These are phyloP conservation scores for Pseudanteris insignis DNA, from an alignment of 2,888 invertebrate genomes.

Conservation along the genomic window DNA sequence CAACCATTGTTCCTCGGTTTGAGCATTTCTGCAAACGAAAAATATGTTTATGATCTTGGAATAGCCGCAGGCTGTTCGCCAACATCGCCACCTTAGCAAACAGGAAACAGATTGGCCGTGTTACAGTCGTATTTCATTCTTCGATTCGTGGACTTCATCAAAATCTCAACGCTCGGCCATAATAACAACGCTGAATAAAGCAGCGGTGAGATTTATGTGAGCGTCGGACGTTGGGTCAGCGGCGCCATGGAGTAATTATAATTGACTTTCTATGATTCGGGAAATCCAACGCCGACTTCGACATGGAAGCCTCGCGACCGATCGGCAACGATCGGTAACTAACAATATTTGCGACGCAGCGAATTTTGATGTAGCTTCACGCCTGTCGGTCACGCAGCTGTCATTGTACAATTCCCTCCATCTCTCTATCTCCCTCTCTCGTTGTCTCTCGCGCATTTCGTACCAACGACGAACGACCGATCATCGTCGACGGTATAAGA, in stretches of 20 bases:
- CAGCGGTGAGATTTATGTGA: constrained; percentile 44
- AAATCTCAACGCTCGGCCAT: constrained; percentile 53
- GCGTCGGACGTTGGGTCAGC: constrained; percentile 29
- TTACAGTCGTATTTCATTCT: constrained; percentile 28
- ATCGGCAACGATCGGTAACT: no score
- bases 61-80: constrained; percentile 21
- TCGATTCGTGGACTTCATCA: constrained; percentile 59
- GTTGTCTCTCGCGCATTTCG: no score
- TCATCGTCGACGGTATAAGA: no score
- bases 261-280: constrained; percentile 39
- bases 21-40: no score
- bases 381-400: constrained; percentile 23
- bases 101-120: constrained; percentile 41
- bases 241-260: constrained; percentile 30
- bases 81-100: constrained; percentile 30
- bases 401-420: background rate
- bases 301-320: no score
- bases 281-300: constrained; percentile 15
- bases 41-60: no score
- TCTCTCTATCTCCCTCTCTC: no score
- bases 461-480: no score
- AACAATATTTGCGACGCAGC: no score
- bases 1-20: no score
- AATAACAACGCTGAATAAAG: constrained; percentile 57
- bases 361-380: constrained; percentile 19